Conservation (phyloP, 2,113 vertebrate genomes). For the Stegastes partitus region DNA sequence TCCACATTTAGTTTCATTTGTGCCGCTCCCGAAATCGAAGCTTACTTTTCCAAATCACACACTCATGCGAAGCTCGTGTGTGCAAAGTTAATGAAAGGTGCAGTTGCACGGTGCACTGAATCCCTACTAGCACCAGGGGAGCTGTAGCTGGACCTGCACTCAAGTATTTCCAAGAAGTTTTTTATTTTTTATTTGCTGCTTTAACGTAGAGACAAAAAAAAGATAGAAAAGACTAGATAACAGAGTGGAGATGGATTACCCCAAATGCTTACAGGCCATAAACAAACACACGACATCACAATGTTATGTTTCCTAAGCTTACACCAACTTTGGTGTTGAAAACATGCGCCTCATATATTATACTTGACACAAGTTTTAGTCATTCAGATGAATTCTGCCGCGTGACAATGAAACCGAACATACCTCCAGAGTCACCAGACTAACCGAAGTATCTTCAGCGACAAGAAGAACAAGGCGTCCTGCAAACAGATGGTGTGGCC, state of each 20-base stretch:
- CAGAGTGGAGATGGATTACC: not conserved
- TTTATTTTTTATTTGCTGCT: no score
- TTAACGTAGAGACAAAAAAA: no score
- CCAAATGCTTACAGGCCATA: no score
- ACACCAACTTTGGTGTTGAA: no score
- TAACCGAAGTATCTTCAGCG: not conserved
- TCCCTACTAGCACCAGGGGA: not conserved
- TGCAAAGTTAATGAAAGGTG: not conserved
- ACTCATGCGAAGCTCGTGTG: not conserved
- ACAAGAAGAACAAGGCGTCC: not conserved
- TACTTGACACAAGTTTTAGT: not conserved
- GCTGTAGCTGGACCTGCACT: not conserved
- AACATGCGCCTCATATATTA: no score
- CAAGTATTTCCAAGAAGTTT: not conserved
- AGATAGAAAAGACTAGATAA: not conserved
- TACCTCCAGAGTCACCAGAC: not conserved
- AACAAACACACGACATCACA: no score
- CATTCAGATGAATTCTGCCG: not conserved
- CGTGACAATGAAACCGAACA: not conserved
- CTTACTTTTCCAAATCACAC: not conserved
- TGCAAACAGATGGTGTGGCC: not conserved
- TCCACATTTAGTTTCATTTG: no score
- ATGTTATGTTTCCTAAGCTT: no score
- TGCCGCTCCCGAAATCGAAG: no score
- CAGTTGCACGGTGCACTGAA: not conserved